Conservation (phyloP, 1,140 invertebrate species). For the Ridgeia piscesae region DNA sequence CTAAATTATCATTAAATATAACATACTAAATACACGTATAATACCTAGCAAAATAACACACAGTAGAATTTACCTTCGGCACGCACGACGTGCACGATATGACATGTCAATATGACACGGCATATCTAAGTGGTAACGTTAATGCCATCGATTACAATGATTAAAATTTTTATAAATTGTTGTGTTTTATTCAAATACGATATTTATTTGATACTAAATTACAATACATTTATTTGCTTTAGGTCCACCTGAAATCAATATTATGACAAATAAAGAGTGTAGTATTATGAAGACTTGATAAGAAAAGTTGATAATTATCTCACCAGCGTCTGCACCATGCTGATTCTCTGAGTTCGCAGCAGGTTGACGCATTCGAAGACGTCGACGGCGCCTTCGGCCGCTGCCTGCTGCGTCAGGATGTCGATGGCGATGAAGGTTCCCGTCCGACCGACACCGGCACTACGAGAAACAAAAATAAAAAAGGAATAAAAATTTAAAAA, state of each 20-base stretch:
- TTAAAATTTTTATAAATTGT: not conserved
- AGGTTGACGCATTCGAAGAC: constrained; percentile 16
- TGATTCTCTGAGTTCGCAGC: too few relatives aligned
- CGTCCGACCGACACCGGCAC: constrained; percentile 64
- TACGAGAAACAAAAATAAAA: too few relatives aligned
- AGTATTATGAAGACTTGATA: not conserved
- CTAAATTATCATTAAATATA: too few relatives aligned
- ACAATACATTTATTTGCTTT: too few relatives aligned
- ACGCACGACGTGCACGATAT: too few relatives aligned
- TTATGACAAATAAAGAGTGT: not conserved
- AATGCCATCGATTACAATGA: not conserved
- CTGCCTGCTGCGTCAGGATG: constrained; percentile 79
- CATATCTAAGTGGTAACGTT: not conserved
- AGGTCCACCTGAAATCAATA: not conserved
- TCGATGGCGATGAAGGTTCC: constrained; percentile 89
- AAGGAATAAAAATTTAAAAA: too few relatives aligned
- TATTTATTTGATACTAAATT: too few relatives aligned
- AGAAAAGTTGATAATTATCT: not conserved
- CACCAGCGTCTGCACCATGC: constrained; percentile 23
- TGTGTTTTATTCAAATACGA: too few relatives aligned
- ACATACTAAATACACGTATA: too few relatives aligned
- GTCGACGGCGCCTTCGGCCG: constrained; percentile 25
- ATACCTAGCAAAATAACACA: too few relatives aligned
- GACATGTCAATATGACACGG: too few relatives aligned
- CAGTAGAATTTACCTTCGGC: too few relatives aligned